phyloP scores from a whole-genome alignment of 2,797 vertebrate species.

The Pelochelys cantorii region DNA sequence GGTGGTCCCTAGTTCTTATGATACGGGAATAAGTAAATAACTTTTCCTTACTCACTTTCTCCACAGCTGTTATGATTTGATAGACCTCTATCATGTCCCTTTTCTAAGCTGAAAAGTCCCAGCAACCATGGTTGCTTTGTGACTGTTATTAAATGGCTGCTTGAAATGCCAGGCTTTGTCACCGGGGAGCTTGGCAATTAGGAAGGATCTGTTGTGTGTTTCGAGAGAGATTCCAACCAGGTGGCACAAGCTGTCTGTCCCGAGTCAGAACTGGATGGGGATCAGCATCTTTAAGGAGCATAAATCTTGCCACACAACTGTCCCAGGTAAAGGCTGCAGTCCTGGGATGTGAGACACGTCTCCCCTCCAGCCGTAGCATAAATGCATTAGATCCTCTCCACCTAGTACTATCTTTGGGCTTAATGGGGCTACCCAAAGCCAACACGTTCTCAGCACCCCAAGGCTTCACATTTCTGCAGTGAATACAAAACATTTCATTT shows the following conservation, averaged over 20 bases:
- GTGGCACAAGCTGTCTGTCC: conserved; percentile 41
- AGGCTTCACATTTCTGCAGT: background rate
- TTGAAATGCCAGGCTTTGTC: background rate
- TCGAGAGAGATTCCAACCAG: conserved; percentile 17
- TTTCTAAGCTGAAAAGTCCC: too few species aligned
- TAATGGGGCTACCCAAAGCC: background rate
- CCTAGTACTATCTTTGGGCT: accelerated
- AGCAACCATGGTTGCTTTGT: background rate
- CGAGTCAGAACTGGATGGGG: conserved; percentile 30
- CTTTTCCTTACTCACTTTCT: too few species aligned
- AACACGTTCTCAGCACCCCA: conserved; percentile 11
- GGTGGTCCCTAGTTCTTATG: too few species aligned
- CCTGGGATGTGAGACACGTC: background rate
- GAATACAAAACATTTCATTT: background rate
- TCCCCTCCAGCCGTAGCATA: conserved; percentile 1
- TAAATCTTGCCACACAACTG: conserved; percentile 16
- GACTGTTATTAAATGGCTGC: background rate
- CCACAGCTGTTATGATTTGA: too few species aligned
- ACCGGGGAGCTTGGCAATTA: background rate
- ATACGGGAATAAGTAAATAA: too few species aligned
- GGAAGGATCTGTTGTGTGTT: conserved; percentile 5
- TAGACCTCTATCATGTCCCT: too few species aligned
- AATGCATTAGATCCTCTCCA: background rate
- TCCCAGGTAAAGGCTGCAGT: conserved; percentile 18
- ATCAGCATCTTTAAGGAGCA: conserved; percentile 41